Evolutionary conservation across 2,113 vertebrate species (phyloP), one percentile per base, ranked within the genome.

Genomic region (Drymodes brunneopygia): DNA sequence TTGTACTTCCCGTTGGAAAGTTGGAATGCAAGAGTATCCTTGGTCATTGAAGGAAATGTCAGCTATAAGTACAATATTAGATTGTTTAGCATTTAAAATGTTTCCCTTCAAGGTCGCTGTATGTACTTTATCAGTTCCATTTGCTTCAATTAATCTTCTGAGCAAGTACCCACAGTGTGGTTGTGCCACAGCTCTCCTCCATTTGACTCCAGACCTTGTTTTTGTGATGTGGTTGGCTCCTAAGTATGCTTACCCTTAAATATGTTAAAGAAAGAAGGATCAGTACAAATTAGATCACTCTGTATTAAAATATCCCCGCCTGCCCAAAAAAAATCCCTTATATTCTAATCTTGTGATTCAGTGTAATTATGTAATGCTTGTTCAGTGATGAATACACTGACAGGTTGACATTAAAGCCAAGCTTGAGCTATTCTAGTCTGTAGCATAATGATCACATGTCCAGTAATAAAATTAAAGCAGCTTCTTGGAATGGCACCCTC

Each of bases 291-390:
- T 79, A 94, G 88, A 83, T 96, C 53, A 86, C 66, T 89, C 54
- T 71, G 57, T 86, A 92, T 92, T 95, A 95, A 96, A 88, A 98
- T 90, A 74, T 16, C 47, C n/a, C 25, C 7, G 57, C 56, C 56
- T 53, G 38, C 54, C 50, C 28, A 23, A 90, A 96, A 75, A 75
- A 48, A 86, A 78, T 54, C 56, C 69, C 70, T 78, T 94, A 79
- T 92, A 92, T 92, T 89, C 72, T 97, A 94, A 95, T 96, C 93
- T 73, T 80, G 71, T 94, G 93, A 97, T 94, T 96, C 78, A 42
- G 73, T 91, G 18, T 92, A 97, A 97, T 97, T 97, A 85, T 84
- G 92, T 93, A 96, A 97, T 95, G 88, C 38, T 96, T 31, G 79
- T 70, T 95, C 69, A 70, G 54, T 72, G 60, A 81, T 92, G 89